These are phyloP conservation scores for Drosophila vallismaia DNA, from an alignment of 2,888 invertebrate species.

Conservation along the genomic window DNA sequence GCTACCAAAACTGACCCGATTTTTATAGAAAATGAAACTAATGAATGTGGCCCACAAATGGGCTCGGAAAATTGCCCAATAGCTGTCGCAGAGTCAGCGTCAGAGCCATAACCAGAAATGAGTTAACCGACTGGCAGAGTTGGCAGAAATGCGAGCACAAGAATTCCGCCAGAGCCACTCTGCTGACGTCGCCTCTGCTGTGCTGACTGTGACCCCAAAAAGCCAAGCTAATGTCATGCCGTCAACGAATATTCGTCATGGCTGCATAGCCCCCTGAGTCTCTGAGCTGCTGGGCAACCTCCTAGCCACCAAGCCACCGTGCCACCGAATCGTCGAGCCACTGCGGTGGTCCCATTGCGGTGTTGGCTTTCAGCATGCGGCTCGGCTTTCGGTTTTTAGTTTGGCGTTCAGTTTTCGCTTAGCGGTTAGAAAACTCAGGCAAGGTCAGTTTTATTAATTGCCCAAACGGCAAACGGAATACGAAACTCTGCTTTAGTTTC, in stretches of 20 bases:
- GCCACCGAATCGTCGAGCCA: constrained; percentile 20
- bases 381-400: constrained; percentile 46
- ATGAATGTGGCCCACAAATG: constrained; percentile 39
- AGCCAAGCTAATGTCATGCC: constrained; percentile 73
- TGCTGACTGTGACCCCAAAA: constrained; percentile 71
- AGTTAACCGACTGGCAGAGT: constrained; percentile 19
- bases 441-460: constrained; percentile 77
- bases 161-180: constrained; percentile 57
- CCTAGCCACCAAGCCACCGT: constrained; percentile 13
- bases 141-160: constrained; percentile 54
- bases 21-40: constrained; percentile 9
- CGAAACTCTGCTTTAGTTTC: constrained; percentile 50
- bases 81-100: constrained; percentile 35
- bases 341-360: constrained; percentile 31
- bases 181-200: constrained; percentile 30
- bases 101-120: constrained; percentile 57
- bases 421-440: constrained; percentile 62
- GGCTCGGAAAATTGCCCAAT: constrained; percentile 73
- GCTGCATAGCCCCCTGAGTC: constrained; percentile 69
- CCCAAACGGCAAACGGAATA: constrained; percentile 47
- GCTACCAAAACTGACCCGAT: constrained; percentile 25
- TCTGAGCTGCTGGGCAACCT: too few relatives aligned
- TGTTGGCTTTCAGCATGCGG: constrained; percentile 51
- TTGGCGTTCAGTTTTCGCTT: constrained; percentile 32
- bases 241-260: constrained; percentile 77